Percentiles rank a stretch among this genome's conserved stretches.
Evolutionary conservation across 2,797 vertebrate species (phyloP).

Genomic region (Phoebastria nigripes): DNA sequence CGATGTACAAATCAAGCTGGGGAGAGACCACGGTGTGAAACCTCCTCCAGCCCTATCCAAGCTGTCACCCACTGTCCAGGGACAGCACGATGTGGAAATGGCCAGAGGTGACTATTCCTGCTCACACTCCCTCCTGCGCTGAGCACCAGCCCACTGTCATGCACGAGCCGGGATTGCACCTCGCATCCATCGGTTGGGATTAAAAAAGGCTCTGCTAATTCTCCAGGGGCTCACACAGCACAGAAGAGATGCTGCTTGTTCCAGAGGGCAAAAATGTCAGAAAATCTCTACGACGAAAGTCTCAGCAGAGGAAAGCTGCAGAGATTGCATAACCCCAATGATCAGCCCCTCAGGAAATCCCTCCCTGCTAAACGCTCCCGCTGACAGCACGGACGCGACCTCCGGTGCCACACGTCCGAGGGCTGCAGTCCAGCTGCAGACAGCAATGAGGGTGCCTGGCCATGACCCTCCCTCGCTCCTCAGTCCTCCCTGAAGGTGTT

Average conservation of each 20-base stretch:
- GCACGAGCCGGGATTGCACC: background rate
- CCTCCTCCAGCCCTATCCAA: background rate
- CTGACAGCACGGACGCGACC: fast-evolving
- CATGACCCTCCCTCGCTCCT: background rate
- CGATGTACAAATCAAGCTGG: background rate
- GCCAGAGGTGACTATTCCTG: background rate
- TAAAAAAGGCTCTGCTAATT: background rate
- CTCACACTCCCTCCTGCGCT: background rate
- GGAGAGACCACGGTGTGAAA: background rate
- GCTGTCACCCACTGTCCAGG: background rate
- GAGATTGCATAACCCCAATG: background rate
- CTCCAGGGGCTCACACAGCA: background rate
- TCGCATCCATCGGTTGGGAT: background rate
- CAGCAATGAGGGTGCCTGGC: fast-evolving
- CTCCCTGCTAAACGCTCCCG: background rate
- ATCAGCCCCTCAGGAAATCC: background rate
- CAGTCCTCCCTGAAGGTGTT: background rate
- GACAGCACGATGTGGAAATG: fast-evolving
- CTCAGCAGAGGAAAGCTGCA: background rate
- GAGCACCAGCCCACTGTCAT: background rate
- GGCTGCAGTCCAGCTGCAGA: background rate
- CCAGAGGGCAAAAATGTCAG: background rate
- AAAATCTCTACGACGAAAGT: background rate
- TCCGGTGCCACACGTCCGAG: fast-evolving
- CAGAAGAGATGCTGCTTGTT: background rate